Percentiles rank a stretch among this genome's conserved stretches.
phyloP scores from a whole-genome alignment of 2,888 invertebrate species.

The Sinelater perroti region DNA sequence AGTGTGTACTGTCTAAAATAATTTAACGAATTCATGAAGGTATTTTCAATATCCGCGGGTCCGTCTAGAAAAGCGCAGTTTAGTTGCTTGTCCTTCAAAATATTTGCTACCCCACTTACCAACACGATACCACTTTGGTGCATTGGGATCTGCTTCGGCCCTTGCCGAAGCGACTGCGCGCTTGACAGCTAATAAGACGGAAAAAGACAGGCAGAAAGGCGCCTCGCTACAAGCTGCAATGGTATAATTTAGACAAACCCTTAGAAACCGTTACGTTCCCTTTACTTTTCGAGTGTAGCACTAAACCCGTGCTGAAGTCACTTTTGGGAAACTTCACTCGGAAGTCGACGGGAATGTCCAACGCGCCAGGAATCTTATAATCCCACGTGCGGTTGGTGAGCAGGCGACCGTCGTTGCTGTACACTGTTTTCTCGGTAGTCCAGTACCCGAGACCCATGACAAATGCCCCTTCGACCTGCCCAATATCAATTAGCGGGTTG shows the following conservation, averaged over 20 bases:
- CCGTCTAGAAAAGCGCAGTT: too few species aligned
- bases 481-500: constrained; percentile 76
- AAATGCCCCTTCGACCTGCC: constrained; percentile 82
- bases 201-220: constrained; percentile 65
- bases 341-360: constrained; percentile 81
- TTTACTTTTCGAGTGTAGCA: constrained; percentile 78
- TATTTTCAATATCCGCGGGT: too few species aligned
- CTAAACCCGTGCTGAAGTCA: too few species aligned
- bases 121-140: constrained; percentile 46
- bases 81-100: too few species aligned
- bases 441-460: constrained; percentile 71
- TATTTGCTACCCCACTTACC: too few species aligned
- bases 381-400: constrained; percentile 84
- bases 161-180: constrained; percentile 49
- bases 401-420: constrained; percentile 70
- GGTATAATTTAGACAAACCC: too few species aligned
- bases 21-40: too few species aligned
- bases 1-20: too few species aligned
- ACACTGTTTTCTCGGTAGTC: constrained; percentile 76
- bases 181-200: constrained; percentile 56
- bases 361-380: constrained; percentile 79
- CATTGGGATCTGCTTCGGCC: constrained; percentile 42
- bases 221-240: constrained; percentile 72
- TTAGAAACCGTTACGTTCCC: too few species aligned
- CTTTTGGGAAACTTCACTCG: constrained; percentile 74